Evolutionary conservation across 2,113 vertebrate genomes (phyloP).

Genomic region (Sylvietta virens): DNA sequence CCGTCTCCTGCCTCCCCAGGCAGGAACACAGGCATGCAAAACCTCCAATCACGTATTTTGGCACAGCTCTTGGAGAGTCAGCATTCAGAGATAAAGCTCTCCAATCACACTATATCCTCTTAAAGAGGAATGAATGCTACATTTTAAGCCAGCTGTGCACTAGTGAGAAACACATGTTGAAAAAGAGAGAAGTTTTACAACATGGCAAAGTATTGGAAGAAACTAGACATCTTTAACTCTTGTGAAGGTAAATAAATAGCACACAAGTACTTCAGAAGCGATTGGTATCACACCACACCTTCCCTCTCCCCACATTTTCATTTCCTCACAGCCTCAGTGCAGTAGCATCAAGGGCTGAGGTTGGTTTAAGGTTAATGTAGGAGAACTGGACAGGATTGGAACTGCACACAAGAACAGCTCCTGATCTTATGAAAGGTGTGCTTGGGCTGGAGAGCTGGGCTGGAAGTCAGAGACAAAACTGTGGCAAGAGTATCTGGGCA

Average conservation of each 20-base stretch:
- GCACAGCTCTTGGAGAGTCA: neutral
- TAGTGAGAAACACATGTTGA: neutral
- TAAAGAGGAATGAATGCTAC: neutral
- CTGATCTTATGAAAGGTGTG: neutral
- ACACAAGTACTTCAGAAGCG: neutral
- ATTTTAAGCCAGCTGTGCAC: neutral
- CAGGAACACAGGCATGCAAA: neutral
- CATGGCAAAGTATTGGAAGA: neutral
- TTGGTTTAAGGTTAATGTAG: accelerated
- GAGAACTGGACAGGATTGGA: neutral
- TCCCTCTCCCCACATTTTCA: neutral
- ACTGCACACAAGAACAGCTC: neutral
- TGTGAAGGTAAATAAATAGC: neutral
- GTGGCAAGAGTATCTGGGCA: neutral
- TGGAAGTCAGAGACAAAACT: neutral
- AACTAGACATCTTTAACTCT: neutral
- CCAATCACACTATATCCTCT: neutral
- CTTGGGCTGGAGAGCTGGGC: neutral
- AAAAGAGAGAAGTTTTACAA: neutral
- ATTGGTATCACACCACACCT: neutral
- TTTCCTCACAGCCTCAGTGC: neutral
- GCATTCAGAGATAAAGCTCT: neutral
- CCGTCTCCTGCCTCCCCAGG: neutral
- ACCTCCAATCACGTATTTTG: neutral
- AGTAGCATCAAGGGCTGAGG: neutral